A percentile compares a stretch with the other conserved stretches of the same genome.
These are phyloP conservation scores for Charanyca ferruginea DNA, from an alignment of 2,888 invertebrate genomes.

Conservation along the genomic window DNA sequence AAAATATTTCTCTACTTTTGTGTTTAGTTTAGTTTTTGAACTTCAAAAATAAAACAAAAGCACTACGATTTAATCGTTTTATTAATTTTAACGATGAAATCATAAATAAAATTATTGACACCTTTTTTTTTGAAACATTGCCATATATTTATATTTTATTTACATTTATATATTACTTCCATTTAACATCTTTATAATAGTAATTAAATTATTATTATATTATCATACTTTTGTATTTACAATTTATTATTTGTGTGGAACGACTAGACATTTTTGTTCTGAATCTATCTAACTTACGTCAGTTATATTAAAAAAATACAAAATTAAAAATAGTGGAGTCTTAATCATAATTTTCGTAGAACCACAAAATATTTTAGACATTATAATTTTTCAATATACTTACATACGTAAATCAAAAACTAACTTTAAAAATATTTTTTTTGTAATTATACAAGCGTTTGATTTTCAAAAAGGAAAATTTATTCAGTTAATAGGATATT, in stretches of 20 bases:
- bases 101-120: slow-evolving; percentile 63
- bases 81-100: slow-evolving; percentile 66
- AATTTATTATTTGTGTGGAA: slow-evolving; percentile 53
- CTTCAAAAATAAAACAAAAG: slow-evolving; percentile 49
- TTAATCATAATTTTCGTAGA: slow-evolving; percentile 4
- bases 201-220: not conserved
- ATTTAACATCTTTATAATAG: slow-evolving; percentile 51
- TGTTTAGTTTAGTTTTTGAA: not conserved
- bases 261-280: slow-evolving; percentile 62
- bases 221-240: slow-evolving; percentile 58
- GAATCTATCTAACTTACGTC: slow-evolving; percentile 53
- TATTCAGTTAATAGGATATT: slow-evolving; percentile 22
- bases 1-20: no score
- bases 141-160: slow-evolving; percentile 55
- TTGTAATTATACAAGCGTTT: slow-evolving; percentile 3
- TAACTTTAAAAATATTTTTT: slow-evolving; percentile 1
- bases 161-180: slow-evolving; percentile 59
- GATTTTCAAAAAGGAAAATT: slow-evolving; percentile 5
- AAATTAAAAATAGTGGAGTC: slow-evolving; percentile 41
- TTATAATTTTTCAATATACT: not conserved
- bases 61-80: slow-evolving; percentile 75
- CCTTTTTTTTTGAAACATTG: slow-evolving; percentile 62
- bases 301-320: slow-evolving; percentile 56
- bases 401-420: not conserved
- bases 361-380: slow-evolving; percentile 9